A percentile compares a stretch with the other conserved stretches of the same genome.
These are phyloP conservation scores for Anguilla pacifica DNA, from an alignment of 2,797 vertebrate species.

Conservation along the genomic window DNA sequence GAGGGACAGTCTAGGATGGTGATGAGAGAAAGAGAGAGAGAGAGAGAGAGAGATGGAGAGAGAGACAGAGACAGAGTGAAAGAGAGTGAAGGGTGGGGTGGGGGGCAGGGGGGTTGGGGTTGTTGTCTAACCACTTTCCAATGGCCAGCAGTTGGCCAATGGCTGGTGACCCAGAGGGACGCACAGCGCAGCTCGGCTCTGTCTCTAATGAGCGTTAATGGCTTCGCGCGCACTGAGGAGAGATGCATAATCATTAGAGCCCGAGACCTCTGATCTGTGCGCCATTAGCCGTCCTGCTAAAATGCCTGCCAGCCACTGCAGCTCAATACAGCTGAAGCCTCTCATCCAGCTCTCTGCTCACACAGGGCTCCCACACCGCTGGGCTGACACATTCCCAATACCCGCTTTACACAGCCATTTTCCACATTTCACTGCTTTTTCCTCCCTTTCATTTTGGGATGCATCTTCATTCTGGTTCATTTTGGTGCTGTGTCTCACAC, in stretches of 20 bases:
- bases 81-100: neutral
- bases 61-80: neutral
- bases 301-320: conserved; percentile 30
- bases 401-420: neutral
- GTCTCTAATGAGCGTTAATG: conserved; percentile 21
- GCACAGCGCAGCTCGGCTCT: neutral
- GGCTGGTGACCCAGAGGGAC: neutral
- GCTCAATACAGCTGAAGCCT: conserved; percentile 39
- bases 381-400: neutral
- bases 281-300: conserved; percentile 43
- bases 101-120: neutral
- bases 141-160: neutral
- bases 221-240: conserved; percentile 24
- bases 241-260: conserved; percentile 44
- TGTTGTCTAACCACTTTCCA: neutral
- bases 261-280: conserved; percentile 38
- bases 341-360: neutral
- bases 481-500: no score
- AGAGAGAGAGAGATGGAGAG: no score
- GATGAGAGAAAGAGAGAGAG: no score
- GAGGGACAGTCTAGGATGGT: no score
- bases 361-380: neutral
- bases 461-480: no score
- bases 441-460: neutral
- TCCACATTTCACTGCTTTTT: neutral